A percentile compares a stretch with the other conserved stretches of the same genome.
Evolutionary conservation across 2,797 vertebrate genomes (phyloP).

Genomic region (Hydrophis major): DNA sequence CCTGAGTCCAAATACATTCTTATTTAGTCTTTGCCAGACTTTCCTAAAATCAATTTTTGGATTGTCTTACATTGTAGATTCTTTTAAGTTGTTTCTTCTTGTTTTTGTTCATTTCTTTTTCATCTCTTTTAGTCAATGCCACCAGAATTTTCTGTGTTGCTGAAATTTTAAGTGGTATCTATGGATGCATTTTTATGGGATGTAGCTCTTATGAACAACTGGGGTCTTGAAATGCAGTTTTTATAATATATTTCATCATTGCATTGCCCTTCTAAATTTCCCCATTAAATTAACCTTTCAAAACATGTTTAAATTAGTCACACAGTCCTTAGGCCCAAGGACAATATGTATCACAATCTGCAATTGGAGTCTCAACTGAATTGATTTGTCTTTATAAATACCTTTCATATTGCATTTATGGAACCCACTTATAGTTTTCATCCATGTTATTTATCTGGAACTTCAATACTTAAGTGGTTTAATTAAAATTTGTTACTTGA

Average conservation of each 20-base stretch:
- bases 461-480: not conserved
- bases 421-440: not conserved
- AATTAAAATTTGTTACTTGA: not conserved
- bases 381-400: not conserved
- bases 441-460: not conserved
- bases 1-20: not conserved
- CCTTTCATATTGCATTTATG: not conserved
- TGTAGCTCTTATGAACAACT: not conserved
- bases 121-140: not conserved
- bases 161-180: not conserved
- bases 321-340: not conserved
- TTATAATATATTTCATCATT: not conserved
- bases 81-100: not conserved
- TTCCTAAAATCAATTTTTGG: not conserved
- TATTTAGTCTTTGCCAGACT: not conserved
- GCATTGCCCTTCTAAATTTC: not conserved
- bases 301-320: conserved; percentile 18
- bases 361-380: not conserved
- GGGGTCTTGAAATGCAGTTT: not conserved
- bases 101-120: not conserved
- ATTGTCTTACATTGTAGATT: not conserved
- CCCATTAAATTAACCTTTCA: not conserved
- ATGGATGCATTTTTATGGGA: not conserved
- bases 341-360: not conserved
- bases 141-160: not conserved